Base-by-base conservation (phyloP, 1,140 invertebrate genomes). In the Holcopasites calliopsidis region DNA sequence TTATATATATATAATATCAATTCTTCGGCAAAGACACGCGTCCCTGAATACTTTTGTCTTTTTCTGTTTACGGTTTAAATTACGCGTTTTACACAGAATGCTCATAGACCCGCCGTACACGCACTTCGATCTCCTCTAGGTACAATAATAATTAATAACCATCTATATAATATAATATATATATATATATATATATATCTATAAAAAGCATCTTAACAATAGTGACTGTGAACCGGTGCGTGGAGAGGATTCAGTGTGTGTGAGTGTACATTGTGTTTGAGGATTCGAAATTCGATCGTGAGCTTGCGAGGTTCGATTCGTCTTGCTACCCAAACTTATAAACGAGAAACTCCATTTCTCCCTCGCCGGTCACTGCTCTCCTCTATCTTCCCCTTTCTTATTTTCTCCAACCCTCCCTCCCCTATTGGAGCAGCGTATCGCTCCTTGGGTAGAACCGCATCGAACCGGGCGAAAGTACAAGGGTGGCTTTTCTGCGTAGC, bases 161-260 rank as follows among this genome's bases (percentile, higher is more conserved):
- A 74, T 74, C 23, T 68, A 58, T 68, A 57, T n/a, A n/a, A n/a
- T n/a, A 79, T 76, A 72, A 74, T 85, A 83, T 80, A 65, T n/a
- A n/a, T n/a, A n/a, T n/a, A 68, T 78, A n/a, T n/a, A n/a, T n/a
- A 72, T 82, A 76, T 79, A 73, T 73, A 73, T 65, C 40, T 77
- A 73, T 65, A 77, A 77, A 77, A 72, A 77, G 75, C 75, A 47
- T 77, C 68, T 77, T 77, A 77, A 77, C 75, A 77, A 55, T 77
- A 77, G 60, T 77, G 68, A 77, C 75, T 72, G 57, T 57, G 57
- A 71, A 77, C 54, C 69, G 60, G 50, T 73, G 44, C 58, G 31
- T 58, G 57, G 61, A n/a, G n/a, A 73, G 57, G 61, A 64, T 57
- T 58, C 66, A 50, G 42, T 60, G 31, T 47, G n/a, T n/a, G n/a